phyloP scores from a whole-genome alignment of 2,113 vertebrate species.

The Myiozetetes cayanensis region DNA sequence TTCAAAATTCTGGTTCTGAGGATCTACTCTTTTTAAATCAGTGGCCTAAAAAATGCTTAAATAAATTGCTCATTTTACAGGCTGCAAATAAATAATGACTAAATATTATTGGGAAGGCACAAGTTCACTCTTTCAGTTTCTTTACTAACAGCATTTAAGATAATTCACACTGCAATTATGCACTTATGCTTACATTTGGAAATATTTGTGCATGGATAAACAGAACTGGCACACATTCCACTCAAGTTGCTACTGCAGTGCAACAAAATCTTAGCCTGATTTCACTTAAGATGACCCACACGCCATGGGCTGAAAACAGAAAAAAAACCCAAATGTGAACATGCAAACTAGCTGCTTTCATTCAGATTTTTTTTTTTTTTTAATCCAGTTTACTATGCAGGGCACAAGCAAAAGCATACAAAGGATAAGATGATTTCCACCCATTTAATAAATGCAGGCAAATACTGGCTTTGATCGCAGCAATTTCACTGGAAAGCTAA shows the following conservation, averaged over 20 bases:
- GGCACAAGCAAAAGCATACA: neutral
- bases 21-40: neutral
- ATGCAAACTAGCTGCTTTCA: neutral
- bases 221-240: neutral
- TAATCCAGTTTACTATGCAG: neutral
- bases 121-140: neutral
- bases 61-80: neutral
- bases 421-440: neutral
- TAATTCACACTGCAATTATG: neutral
- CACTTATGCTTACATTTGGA: neutral
- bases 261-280: neutral
- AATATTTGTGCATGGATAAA: neutral
- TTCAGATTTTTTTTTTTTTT: neutral
- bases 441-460: neutral
- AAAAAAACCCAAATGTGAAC: neutral
- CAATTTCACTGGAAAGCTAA: conserved; percentile 1
- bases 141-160: neutral
- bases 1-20: neutral
- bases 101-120: neutral
- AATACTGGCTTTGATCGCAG: neutral
- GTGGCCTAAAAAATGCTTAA: neutral
- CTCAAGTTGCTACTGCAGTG: neutral
- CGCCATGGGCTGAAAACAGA: neutral
- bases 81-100: neutral
- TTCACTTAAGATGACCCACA: neutral